phyloP scores from a whole-genome alignment of 1,140 invertebrate genomes.

The Alviniconcha marisindica region DNA sequence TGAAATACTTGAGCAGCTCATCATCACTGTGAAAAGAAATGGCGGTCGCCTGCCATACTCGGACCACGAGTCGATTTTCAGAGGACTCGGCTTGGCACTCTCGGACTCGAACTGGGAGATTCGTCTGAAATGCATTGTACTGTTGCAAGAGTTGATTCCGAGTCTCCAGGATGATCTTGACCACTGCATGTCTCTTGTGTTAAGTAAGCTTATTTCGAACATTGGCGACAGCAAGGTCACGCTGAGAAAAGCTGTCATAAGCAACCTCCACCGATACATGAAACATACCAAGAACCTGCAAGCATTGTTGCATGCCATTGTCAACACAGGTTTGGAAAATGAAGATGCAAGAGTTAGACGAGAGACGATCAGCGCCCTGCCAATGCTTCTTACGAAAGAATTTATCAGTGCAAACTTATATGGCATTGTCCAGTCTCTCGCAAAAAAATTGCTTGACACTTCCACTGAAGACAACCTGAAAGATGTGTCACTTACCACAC shows the following conservation, averaged over 20 bases:
- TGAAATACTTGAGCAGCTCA: constrained; percentile 72
- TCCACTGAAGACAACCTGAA: constrained; percentile 69
- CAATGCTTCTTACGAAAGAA: constrained; percentile 74
- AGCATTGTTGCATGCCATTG: constrained; percentile 65
- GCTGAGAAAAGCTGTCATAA: constrained; percentile 70
- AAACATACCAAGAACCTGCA: constrained; percentile 70
- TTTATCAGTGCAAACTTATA: constrained; percentile 71
- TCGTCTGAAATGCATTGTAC: constrained; percentile 71
- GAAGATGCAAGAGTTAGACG: constrained; percentile 68
- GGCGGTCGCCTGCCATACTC: constrained; percentile 72
- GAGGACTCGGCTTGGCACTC: constrained; percentile 68
- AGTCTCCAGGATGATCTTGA: constrained; percentile 72
- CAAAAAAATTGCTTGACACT: constrained; percentile 70
- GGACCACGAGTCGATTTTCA: constrained; percentile 70
- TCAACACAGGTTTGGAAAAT: constrained; percentile 71
- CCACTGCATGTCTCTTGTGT: constrained; percentile 69
- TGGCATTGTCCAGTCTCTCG: constrained; percentile 70
- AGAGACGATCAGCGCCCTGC: constrained; percentile 71
- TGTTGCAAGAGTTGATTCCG: constrained; percentile 74
- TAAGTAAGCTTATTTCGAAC: constrained; percentile 71
- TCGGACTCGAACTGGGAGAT: constrained; percentile 73
- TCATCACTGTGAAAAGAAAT: constrained; percentile 69
- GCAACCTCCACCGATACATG: constrained; percentile 74
- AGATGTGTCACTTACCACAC: constrained; percentile 66
- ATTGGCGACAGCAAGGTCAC: constrained; percentile 73